Conservation (phyloP, 2,113 vertebrate species). For the Heloderma charlesbogerti region DNA sequence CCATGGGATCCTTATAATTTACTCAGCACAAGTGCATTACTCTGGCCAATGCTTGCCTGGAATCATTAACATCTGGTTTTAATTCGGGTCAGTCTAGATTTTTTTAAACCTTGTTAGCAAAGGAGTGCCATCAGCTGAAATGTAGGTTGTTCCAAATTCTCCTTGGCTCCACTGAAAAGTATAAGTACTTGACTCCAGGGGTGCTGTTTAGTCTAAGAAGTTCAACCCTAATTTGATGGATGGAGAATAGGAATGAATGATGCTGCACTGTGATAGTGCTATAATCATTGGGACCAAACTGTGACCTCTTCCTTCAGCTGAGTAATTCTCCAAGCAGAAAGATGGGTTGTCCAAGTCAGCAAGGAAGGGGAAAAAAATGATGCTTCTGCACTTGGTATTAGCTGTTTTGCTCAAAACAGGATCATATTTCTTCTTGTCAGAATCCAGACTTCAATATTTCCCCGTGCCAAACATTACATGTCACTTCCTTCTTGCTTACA, state of each 20-base stretch:
- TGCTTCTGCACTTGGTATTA: slow-evolving; percentile 47
- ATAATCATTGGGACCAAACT: too few species aligned
- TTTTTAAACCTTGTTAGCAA: background rate
- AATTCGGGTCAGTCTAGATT: background rate
- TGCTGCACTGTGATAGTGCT: background rate
- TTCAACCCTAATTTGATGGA: background rate
- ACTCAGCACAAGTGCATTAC: too few species aligned
- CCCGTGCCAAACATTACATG: slow-evolving; percentile 32
- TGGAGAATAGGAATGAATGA: background rate
- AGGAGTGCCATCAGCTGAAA: background rate
- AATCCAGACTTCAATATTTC: slow-evolving; percentile 54
- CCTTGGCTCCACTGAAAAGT: background rate
- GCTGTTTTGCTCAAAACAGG: slow-evolving; percentile 38
- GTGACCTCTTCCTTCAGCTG: background rate
- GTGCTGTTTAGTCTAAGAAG: background rate
- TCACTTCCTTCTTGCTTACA: slow-evolving; percentile 31
- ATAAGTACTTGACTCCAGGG: background rate
- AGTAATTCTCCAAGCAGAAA: background rate
- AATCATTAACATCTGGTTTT: slow-evolving; percentile 11
- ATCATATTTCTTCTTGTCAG: slow-evolving; percentile 30
- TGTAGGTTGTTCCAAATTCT: background rate
- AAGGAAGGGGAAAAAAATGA: slow-evolving; percentile 22
- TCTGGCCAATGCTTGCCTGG: background rate
- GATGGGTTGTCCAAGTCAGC: slow-evolving; percentile 45
- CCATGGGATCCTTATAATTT: too few species aligned